Base-by-base conservation (phyloP, 2,888 invertebrate genomes). In the Neoaliturus tenellus region DNA sequence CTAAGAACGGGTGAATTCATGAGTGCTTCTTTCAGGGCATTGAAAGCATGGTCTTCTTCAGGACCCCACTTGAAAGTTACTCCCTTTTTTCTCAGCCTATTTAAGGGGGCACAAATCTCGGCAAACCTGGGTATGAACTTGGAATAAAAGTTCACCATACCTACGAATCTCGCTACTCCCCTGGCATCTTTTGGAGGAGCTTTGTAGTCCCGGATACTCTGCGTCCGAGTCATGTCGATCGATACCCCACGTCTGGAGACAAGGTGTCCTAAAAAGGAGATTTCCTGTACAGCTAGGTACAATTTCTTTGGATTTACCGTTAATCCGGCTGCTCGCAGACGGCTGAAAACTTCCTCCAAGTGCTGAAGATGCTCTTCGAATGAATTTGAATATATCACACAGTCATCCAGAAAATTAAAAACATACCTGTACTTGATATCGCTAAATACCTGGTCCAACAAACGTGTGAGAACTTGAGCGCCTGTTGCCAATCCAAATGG, bases 91-190 rank as follows among this genome's bases (percentile, higher is more conserved):
- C 51, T 5, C 85, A 67, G 14, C 31, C 5, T n/a, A 31, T 31
- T 67, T 1, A 67, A n/a, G 1, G 35, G 67, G 3, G 31, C 28
- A 2, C 31, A 28, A 1, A 33, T 17, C 31, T 67, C 67, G 0
- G 87, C 83, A 51, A 86, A 86, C 14, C 84, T 82, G 0, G 87
- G 87, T 0, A 89, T 73, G 62, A 87, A 89, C n/a, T 87, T 87
- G 0, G 88, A 85, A 0, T 88, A 82, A 86, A 88, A 89, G 17
- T 86, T 85, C 14, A 86, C 78, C 1, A 85, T 55, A 0, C 88
- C 88, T 6, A 88, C 71, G 62, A 89, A 88, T 0, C 85, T 82
- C 17, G 86, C 85, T 25, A 86, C 62, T 3, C 82, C 83, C 55
- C 86, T 86, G 1, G 83, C 80, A 73, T 85, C 83, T 17, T 55